These are phyloP conservation scores for Leuctra nigra DNA, from an alignment of 2,888 invertebrate genomes.

Conservation along the genomic window DNA sequence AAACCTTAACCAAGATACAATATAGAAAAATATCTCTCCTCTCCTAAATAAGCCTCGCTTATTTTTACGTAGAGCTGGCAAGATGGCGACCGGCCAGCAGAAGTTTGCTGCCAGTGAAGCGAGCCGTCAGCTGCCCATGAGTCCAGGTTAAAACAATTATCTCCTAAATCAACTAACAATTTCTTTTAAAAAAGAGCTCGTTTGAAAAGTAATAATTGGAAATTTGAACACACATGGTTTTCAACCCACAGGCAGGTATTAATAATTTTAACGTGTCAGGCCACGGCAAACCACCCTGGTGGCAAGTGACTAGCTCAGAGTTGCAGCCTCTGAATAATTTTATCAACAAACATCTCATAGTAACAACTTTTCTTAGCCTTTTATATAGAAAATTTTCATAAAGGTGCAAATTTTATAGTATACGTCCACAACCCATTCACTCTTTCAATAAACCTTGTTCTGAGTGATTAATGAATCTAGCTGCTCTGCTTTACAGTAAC, in stretches of 20 bases:
- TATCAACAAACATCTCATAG: slow-evolving; percentile 12
- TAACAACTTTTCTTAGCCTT: slow-evolving; percentile 9
- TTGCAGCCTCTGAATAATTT: slow-evolving; percentile 6
- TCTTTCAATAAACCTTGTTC: neutral
- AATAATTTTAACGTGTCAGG: slow-evolving; percentile 7
- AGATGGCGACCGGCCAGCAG: neutral
- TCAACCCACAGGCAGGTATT: neutral
- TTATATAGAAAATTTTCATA: slow-evolving; percentile 11
- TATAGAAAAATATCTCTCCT: slow-evolving; percentile 19
- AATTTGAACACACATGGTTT: slow-evolving; percentile 18
- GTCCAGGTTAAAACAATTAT: slow-evolving; percentile 10
- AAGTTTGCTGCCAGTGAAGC: neutral
- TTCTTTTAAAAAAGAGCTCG: slow-evolving; percentile 14
- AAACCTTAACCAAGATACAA: slow-evolving; percentile 18
- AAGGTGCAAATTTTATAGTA: slow-evolving; percentile 14
- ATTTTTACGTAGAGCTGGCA: slow-evolving; percentile 11
- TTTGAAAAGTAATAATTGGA: slow-evolving; percentile 18
- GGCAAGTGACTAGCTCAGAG: slow-evolving; percentile 15
- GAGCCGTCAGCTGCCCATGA: slow-evolving; percentile 4
- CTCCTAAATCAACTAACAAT: slow-evolving; percentile 12
- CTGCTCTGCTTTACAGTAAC: too few species aligned
- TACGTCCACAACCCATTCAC: neutral
- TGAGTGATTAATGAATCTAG: neutral
- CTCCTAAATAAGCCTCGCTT: slow-evolving; percentile 3
- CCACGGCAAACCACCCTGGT: slow-evolving; percentile 1